These are phyloP conservation scores for Rhinolophus ferrumequinum DNA, from an alignment of 2,113 vertebrate species.

Conservation along the genomic window DNA sequence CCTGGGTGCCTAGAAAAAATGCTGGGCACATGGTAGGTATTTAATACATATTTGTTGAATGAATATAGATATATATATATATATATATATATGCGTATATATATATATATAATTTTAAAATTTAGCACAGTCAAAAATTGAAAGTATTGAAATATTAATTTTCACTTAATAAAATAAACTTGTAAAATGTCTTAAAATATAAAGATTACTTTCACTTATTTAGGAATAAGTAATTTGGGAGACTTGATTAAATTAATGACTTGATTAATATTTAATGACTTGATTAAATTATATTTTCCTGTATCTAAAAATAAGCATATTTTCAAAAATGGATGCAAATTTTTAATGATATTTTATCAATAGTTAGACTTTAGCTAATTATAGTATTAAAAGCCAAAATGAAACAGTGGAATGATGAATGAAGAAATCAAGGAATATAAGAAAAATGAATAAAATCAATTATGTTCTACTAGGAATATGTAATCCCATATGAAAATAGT, in stretches of 20 bases:
- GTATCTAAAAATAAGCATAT: background rate
- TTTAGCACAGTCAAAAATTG: background rate
- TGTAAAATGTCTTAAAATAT: background rate
- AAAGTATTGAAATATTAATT: slow-evolving; percentile 38
- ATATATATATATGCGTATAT: background rate
- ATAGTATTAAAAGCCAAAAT: background rate
- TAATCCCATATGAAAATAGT: background rate
- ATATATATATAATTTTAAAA: background rate
- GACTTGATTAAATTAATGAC: slow-evolving; percentile 11
- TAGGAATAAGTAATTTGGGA: slow-evolving; percentile 39
- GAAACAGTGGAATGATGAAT: background rate
- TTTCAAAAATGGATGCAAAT: background rate
- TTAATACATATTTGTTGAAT: too few relatives aligned
- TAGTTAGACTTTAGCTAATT: background rate
- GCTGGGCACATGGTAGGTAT: too few relatives aligned
- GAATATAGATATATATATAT: too few relatives aligned
- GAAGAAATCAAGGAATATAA: background rate
- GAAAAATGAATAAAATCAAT: slow-evolving; percentile 41
- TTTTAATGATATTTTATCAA: slow-evolving; percentile 26
- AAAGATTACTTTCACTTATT: slow-evolving; percentile 4
- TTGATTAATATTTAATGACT: slow-evolving; percentile 40
- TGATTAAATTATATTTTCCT: slow-evolving; percentile 37
- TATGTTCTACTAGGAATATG: background rate
- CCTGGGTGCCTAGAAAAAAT: too few relatives aligned
- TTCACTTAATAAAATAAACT: slow-evolving; percentile 38